A percentile compares a stretch with the other conserved stretches of the same genome.
phyloP scores from a whole-genome alignment of 2,113 vertebrate species.

The Echinops telfairi region DNA sequence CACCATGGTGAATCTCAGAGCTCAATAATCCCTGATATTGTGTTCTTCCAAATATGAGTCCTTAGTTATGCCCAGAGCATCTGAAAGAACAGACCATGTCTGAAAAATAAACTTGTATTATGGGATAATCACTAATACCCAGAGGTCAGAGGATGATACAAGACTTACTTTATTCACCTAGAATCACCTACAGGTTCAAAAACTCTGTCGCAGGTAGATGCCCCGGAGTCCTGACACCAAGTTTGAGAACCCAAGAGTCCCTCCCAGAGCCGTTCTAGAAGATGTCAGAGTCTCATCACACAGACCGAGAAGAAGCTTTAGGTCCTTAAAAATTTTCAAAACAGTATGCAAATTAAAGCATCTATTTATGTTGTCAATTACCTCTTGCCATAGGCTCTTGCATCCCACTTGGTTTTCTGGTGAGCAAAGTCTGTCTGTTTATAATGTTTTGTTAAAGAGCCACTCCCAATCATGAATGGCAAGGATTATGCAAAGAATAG shows the following conservation, averaged over 20 bases:
- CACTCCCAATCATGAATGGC: too few relatives aligned
- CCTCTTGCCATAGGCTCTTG: neutral
- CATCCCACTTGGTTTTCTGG: neutral
- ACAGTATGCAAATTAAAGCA: neutral
- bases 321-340: neutral
- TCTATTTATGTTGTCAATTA: neutral
- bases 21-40: neutral
- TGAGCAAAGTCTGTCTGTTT: neutral
- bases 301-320: neutral
- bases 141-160: neutral
- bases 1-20: too few relatives aligned
- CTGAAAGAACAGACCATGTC: neutral
- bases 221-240: too few relatives aligned
- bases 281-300: neutral
- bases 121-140: neutral
- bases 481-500: neutral
- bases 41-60: neutral
- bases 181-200: neutral
- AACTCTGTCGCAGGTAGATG: neutral
- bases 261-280: neutral
- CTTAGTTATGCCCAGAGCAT: neutral
- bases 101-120: neutral
- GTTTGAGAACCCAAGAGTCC: neutral
- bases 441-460: neutral
- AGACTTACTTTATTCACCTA: too few relatives aligned